phyloP scores from a whole-genome alignment of 2,113 vertebrate species.

The Atlantisia rogersi region DNA sequence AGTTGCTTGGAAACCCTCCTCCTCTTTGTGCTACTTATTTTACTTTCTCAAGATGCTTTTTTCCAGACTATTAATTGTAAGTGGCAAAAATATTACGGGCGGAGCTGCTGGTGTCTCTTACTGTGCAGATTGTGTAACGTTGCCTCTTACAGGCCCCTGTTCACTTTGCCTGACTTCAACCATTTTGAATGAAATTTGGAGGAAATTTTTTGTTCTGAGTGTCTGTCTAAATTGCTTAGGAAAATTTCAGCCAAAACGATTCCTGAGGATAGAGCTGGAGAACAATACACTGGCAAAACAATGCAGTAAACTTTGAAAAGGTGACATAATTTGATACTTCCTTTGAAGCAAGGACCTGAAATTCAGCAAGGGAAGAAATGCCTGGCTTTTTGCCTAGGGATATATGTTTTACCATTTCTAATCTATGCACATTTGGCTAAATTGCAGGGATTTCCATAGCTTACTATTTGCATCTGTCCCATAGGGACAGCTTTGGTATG shows the following conservation, averaged over 20 bases:
- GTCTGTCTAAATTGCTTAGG: not conserved
- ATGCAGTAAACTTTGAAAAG: not conserved
- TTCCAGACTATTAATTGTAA: slow-evolving; percentile 63
- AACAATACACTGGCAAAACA: not conserved
- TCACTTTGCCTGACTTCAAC: not conserved
- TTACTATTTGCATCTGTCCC: not conserved
- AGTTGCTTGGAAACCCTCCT: slow-evolving; percentile 68
- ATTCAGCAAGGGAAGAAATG: not conserved
- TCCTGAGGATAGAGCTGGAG: not conserved
- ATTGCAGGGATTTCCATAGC: not conserved
- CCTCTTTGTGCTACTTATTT: slow-evolving; percentile 55
- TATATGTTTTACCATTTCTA: not conserved
- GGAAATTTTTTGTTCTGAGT: not conserved
- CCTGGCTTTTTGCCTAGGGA: not conserved
- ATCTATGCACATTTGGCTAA: not conserved
- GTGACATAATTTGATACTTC: not conserved
- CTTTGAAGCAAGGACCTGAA: not conserved
- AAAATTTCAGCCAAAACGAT: not conserved
- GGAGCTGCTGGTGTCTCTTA: not conserved
- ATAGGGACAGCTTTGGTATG: not conserved
- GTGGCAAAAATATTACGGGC: slow-evolving; percentile 55
- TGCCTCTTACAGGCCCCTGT: not conserved
- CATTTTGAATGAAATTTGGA: not conserved
- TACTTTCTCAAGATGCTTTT: slow-evolving; percentile 48
- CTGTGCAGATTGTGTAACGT: slow-evolving; percentile 12